Evolutionary conservation across 2,888 invertebrate genomes (phyloP).

Genomic region (Trachelus troglodyta): DNA sequence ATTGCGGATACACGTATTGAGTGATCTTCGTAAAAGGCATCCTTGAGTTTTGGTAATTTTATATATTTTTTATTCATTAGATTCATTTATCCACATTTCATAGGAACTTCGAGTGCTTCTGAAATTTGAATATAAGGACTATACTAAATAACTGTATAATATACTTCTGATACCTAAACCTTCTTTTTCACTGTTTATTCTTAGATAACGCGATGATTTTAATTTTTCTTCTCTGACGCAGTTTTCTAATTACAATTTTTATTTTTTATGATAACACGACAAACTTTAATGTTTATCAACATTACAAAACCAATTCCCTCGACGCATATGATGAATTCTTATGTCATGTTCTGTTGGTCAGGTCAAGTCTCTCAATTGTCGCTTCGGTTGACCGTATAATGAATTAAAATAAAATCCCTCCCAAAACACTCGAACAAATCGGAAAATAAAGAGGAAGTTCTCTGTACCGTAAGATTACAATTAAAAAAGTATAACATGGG

Average conservation of each 20-base stretch:
- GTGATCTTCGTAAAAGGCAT: neutral
- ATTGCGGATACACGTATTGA: neutral
- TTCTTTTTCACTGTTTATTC: neutral
- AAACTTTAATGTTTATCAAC: neutral
- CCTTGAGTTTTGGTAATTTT: neutral
- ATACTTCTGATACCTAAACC: neutral
- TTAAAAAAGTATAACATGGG: constrained; percentile 2
- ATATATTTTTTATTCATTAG: neutral
- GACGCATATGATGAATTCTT: neutral
- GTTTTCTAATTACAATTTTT: neutral
- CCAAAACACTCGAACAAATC: neutral
- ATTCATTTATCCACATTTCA: neutral
- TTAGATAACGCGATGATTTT: neutral
- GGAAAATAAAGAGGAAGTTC: neutral
- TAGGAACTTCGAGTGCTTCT: neutral
- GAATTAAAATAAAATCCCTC: neutral
- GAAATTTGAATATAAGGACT: neutral
- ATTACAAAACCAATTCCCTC: neutral
- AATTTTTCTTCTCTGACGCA: neutral
- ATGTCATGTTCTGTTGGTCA: neutral
- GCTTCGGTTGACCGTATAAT: neutral
- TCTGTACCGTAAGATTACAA: neutral
- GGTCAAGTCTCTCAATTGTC: neutral
- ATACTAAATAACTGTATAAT: neutral
- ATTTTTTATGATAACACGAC: neutral